Conservation (phyloP, 2,113 vertebrate genomes). For the Rana temporaria region DNA sequence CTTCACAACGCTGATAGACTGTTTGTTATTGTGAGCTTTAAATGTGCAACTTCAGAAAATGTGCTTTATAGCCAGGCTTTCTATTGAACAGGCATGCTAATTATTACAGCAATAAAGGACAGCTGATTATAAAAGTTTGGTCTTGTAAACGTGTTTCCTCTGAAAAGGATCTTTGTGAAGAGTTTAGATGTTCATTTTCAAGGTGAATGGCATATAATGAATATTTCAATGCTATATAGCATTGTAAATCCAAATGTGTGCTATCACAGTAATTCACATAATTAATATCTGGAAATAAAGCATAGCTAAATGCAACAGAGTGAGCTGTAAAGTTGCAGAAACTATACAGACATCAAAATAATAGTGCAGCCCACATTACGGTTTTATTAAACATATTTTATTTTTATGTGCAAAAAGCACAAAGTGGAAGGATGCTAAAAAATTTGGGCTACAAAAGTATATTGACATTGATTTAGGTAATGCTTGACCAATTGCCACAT, state of each 20-base stretch:
- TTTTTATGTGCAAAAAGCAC: too few species aligned
- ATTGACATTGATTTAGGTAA: too few species aligned
- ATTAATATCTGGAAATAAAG: too few species aligned
- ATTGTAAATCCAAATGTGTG: not conserved
- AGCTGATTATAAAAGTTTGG: not conserved
- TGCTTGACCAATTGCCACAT: too few species aligned
- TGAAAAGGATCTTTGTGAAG: not conserved
- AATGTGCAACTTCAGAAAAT: constrained; percentile 18
- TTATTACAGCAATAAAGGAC: constrained; percentile 4
- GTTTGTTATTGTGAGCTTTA: not conserved
- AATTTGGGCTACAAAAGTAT: too few species aligned
- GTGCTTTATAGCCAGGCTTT: not conserved
- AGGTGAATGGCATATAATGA: not conserved
- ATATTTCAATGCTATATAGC: not conserved
- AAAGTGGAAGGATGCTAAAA: too few species aligned
- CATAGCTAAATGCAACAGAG: too few species aligned
- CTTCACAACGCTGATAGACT: not conserved
- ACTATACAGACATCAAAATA: too few species aligned
- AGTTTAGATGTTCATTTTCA: not conserved
- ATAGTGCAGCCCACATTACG: too few species aligned
- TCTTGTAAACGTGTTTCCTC: constrained; percentile 13
- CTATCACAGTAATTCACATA: not conserved
- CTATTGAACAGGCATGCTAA: not conserved
- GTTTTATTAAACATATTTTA: too few species aligned
- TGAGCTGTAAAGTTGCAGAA: too few species aligned